Conservation (phyloP, 2,113 vertebrate genomes). For the Camarhynchus parvulus region DNA sequence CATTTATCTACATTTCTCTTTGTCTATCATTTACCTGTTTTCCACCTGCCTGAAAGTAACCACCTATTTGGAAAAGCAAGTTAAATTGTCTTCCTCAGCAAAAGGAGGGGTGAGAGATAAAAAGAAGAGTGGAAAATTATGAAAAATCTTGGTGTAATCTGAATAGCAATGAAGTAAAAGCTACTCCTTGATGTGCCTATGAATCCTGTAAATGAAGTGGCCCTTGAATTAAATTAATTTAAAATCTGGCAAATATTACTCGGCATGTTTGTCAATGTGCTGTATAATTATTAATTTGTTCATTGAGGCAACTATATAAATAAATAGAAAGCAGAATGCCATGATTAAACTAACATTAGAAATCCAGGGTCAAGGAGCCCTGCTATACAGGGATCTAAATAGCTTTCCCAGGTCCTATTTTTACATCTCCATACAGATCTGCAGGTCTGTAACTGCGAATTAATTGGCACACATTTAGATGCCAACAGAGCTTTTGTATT, state of each 20-base stretch:
- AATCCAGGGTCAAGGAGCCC: slow-evolving; percentile 81
- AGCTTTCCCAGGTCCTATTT: slow-evolving; percentile 81
- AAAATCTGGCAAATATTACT: slow-evolving; percentile 87
- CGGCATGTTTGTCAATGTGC: slow-evolving; percentile 84
- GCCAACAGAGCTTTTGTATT: slow-evolving; percentile 84
- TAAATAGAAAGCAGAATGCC: slow-evolving; percentile 85
- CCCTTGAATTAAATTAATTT: slow-evolving; percentile 88
- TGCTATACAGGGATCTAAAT: slow-evolving; percentile 75
- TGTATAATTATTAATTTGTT: slow-evolving; percentile 89
- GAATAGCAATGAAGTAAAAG: slow-evolving; percentile 79
- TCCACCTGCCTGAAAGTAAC: slow-evolving; percentile 73
- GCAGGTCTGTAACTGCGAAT: slow-evolving; percentile 76
- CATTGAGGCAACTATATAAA: slow-evolving; percentile 84
- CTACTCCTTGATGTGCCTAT: slow-evolving; percentile 78
- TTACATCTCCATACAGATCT: slow-evolving; percentile 76
- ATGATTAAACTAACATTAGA: slow-evolving; percentile 82
- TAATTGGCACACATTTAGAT: slow-evolving; percentile 84
- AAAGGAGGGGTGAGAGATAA: slow-evolving; percentile 49
- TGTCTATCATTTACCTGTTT: slow-evolving; percentile 76
- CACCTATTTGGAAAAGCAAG: slow-evolving; percentile 71
- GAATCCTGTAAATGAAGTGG: slow-evolving; percentile 85
- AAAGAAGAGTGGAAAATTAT: slow-evolving; percentile 68
- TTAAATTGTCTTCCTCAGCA: slow-evolving; percentile 70
- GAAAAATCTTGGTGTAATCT: slow-evolving; percentile 74
- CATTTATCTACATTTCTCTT: slow-evolving; percentile 72